Base-by-base conservation (phyloP, 92 coral and sea anemone genomes). In the Parazoanthus darwini region DNA sequence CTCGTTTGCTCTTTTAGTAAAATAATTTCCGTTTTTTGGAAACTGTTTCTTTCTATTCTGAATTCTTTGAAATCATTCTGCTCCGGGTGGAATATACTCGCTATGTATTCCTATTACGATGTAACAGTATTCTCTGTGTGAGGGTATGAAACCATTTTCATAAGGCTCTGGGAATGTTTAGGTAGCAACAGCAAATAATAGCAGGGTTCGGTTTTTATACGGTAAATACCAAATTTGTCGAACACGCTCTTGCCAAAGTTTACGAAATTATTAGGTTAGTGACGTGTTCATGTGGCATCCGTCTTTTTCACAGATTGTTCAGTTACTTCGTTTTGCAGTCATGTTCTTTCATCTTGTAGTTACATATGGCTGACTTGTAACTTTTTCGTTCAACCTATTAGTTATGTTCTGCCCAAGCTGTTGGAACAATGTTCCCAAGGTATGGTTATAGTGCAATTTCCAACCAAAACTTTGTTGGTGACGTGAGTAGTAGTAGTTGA, bases 381-480 rank as follows among this genome's bases (percentile, higher is more conserved):
- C 25, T 16, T 79, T 81, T 22, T 22, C n/a, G 78, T 33, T 74
- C 66, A n/a, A 46, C 9, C 37, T 51, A 11, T 14, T 36, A 95
- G 98, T 78, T 80, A 77, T 48, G 91, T 91, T 0, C 90, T 95
- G n/a, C 98, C 98, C 59, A 95, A 92, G 89, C 89, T 95, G 18
- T 89, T 95, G 86, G 98, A 95, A 63, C 96, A 95, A 38, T 93
- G 98, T 89, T 92, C 94, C 42, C 98, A 93, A 92, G 98, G 98
- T 95, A 70, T 77, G 73, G 90, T 74, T 33, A n/a, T 5, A 51
- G 10, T 29, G 6, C 15, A 74, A 35, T 6, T 74, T 36, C 39
- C 11, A 29, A 72, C 37, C 46, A 75, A 20, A 6, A 3, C 51
- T 18, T 46, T 84, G 51, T 84, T 68, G 42, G 20, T 36, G 23